Conservation (phyloP, 2,888 invertebrate species). For the Netelia inedita region DNA sequence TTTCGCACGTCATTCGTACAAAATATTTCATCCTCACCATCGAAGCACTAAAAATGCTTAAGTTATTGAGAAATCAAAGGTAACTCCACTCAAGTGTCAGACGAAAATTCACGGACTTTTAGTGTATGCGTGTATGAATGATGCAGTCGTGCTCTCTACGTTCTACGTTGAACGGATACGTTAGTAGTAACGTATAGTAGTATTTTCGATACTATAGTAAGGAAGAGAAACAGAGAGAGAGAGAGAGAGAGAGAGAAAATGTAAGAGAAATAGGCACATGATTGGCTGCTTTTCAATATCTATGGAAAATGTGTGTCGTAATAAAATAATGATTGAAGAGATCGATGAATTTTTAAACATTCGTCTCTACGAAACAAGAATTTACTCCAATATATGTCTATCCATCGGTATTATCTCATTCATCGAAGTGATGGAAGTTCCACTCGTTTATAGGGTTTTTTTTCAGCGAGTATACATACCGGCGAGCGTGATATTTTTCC, state of each 20-base stretch:
- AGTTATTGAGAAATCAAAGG: constrained; percentile 75
- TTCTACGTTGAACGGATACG: constrained; percentile 38
- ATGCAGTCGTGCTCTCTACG: constrained; percentile 50
- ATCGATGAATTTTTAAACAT: background rate
- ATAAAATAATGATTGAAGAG: constrained; percentile 4
- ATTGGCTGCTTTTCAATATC: constrained; percentile 54
- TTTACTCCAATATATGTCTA: background rate
- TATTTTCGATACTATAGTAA: constrained; percentile 28
- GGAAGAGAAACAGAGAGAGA: background rate
- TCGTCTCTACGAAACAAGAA: no score
- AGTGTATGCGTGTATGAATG: constrained; percentile 49
- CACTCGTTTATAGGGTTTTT: no score
- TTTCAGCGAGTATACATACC: no score
- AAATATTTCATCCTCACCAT: constrained; percentile 76
- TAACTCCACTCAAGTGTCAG: constrained; percentile 74
- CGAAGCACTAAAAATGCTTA: constrained; percentile 75
- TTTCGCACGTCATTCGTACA: constrained; percentile 71
- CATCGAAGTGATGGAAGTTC: no score
- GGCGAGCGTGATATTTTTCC: no score
- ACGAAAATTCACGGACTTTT: constrained; percentile 67
- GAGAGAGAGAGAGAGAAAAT: constrained; percentile 14
- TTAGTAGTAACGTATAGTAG: constrained; percentile 38
- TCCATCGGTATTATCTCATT: no score
- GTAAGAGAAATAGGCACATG: constrained; percentile 35
- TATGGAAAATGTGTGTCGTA: constrained; percentile 32